Conservation (phyloP, 2,797 vertebrate genomes). For the Arrhamphus sclerolepis region DNA sequence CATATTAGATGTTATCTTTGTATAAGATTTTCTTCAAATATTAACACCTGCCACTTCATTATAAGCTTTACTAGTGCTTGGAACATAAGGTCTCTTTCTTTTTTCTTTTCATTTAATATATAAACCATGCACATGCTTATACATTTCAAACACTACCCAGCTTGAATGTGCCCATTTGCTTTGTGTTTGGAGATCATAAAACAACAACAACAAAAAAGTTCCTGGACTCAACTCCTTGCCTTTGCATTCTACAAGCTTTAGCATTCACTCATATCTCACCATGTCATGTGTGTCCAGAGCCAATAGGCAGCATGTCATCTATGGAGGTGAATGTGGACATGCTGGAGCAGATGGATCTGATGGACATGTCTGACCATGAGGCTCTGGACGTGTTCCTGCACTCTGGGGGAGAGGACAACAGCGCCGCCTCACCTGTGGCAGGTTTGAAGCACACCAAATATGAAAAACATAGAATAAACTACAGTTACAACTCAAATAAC, state of each 20-base stretch:
- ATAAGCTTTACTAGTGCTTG: constrained; percentile 6
- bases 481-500: no score
- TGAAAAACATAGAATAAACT: no score
- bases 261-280: constrained; percentile 3
- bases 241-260: not conserved
- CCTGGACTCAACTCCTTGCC: constrained; percentile 72
- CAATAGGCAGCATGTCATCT: constrained; percentile 93
- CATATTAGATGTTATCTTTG: no score
- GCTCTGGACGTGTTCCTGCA: constrained; percentile 90
- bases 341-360: constrained; percentile 92
- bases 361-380: constrained; percentile 93
- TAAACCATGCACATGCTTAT: constrained; percentile 13
- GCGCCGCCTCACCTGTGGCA: constrained; percentile 82
- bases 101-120: not conserved
- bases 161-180: constrained; percentile 53
- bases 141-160: constrained; percentile 48
- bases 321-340: constrained; percentile 97
- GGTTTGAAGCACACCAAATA: constrained; percentile 75
- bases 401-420: constrained; percentile 85
- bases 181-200: not conserved
- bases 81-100: not conserved
- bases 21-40: no score
- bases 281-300: constrained; percentile 75
- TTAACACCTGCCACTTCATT: constrained; percentile 1
- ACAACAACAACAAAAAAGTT: constrained; percentile 15